Conservation (phyloP, 2,888 invertebrate genomes). For the Sturmia bella region DNA sequence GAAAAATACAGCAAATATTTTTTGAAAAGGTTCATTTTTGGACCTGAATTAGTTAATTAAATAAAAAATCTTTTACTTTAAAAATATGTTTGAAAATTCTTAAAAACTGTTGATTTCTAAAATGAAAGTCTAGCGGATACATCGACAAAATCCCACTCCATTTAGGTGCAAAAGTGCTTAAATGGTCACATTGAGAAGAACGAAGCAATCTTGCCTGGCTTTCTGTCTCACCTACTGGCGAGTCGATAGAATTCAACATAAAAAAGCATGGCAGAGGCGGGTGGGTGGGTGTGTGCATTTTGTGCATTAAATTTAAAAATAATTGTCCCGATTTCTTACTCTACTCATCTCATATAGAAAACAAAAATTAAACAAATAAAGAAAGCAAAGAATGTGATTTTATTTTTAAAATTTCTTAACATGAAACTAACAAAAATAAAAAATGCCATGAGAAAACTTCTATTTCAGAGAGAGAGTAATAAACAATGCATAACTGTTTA, state of each 20-base stretch:
- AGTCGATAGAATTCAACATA: slow-evolving; percentile 56
- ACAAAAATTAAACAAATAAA: slow-evolving; percentile 33
- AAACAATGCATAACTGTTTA: slow-evolving; percentile 61
- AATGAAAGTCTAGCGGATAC: too few relatives aligned
- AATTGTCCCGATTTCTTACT: slow-evolving; percentile 60
- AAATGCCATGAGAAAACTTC: slow-evolving; percentile 31
- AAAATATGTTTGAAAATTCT: too few relatives aligned
- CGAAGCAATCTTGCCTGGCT: slow-evolving; percentile 38
- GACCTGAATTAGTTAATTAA: too few relatives aligned
- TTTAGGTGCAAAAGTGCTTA: too few relatives aligned
- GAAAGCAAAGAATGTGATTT: slow-evolving; percentile 29
- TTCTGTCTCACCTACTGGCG: slow-evolving; percentile 22
- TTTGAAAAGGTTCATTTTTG: too few relatives aligned
- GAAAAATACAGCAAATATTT: too few relatives aligned
- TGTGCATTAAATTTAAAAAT: slow-evolving; percentile 62
- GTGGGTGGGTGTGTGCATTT: slow-evolving; percentile 60
- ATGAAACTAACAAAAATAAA: slow-evolving; percentile 21
- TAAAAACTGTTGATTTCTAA: too few relatives aligned
- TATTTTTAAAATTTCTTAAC: slow-evolving; percentile 40
- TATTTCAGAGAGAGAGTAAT: slow-evolving; percentile 18
- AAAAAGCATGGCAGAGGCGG: slow-evolving; percentile 48
- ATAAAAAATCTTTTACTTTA: too few relatives aligned
- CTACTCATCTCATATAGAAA: slow-evolving; percentile 50
- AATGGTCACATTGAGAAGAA: slow-evolving; percentile 42
- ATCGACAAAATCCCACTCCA: too few relatives aligned